Conservation (phyloP, 1,140 invertebrate genomes). For the Neodiprion fabricii region DNA sequence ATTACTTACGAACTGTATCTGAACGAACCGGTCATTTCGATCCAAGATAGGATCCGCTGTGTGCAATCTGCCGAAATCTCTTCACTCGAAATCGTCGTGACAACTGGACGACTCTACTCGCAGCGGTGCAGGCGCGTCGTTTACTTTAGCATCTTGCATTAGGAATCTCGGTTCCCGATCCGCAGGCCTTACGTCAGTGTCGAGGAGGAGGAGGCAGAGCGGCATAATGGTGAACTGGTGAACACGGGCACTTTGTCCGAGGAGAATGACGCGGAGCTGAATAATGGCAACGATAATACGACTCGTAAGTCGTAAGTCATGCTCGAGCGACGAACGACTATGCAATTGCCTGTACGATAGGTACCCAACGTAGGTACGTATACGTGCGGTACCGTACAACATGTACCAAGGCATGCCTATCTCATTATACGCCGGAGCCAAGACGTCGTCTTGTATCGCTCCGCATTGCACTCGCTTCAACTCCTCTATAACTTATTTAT, state of each 20-base stretch:
- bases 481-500: conserved; percentile 2
- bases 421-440: background rate
- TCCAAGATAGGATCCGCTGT: too few species aligned
- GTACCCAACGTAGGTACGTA: background rate
- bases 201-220: background rate
- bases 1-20: too few species aligned
- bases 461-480: background rate
- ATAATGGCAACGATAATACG: background rate
- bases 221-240: background rate
- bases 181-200: background rate
- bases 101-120: background rate
- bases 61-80: background rate
- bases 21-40: too few species aligned
- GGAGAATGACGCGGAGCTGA: background rate
- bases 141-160: background rate
- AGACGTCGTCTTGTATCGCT: background rate
- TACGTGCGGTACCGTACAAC: background rate
- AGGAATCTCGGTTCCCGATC: background rate
- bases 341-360: background rate
- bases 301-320: conserved; percentile 7
- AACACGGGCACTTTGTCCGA: conserved; percentile 1
- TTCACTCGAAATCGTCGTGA: background rate
- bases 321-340: background rate
- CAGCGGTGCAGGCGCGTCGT: background rate
- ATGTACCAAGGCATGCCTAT: background rate